A percentile compares a stretch with the other conserved stretches of the same genome.
These are phyloP conservation scores for Ceratoteleas bidentatus DNA, from an alignment of 1,140 invertebrate species.

Conservation along the genomic window DNA sequence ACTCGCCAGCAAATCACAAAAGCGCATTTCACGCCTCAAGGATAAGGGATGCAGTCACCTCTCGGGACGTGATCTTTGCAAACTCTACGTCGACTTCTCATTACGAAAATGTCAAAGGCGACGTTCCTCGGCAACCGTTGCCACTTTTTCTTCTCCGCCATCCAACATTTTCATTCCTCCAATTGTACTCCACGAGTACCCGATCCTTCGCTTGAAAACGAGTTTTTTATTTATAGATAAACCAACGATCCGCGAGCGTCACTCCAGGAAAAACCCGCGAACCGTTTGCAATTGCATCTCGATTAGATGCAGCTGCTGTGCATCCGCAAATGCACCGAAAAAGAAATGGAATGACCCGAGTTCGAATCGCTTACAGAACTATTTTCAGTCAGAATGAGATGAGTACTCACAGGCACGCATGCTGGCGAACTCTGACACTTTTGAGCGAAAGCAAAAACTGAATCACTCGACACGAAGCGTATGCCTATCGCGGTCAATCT, in stretches of 20 bases:
- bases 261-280: slow-evolving; percentile 20
- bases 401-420: slow-evolving; percentile 41
- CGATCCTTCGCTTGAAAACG: no score
- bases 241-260: slow-evolving; percentile 3
- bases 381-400: neutral
- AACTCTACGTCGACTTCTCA: no score
- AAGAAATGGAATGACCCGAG: neutral
- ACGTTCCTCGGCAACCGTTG: no score
- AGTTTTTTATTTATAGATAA: slow-evolving; percentile 35
- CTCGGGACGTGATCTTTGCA: no score
- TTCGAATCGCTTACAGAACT: no score
- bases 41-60: no score
- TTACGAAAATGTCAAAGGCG: no score
- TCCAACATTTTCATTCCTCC: neutral
- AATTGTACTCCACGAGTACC: neutral
- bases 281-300: neutral
- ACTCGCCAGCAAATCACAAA: no score
- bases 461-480: slow-evolving; percentile 38
- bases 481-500: slow-evolving; percentile 50
- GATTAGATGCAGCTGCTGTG: neutral
- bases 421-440: slow-evolving; percentile 10
- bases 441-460: slow-evolving; percentile 14
- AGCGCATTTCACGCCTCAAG: no score
- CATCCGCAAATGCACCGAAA: neutral
- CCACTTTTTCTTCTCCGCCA: no score